Base-by-base conservation (phyloP, 1,140 invertebrate species). In the Whitmania pigra region DNA sequence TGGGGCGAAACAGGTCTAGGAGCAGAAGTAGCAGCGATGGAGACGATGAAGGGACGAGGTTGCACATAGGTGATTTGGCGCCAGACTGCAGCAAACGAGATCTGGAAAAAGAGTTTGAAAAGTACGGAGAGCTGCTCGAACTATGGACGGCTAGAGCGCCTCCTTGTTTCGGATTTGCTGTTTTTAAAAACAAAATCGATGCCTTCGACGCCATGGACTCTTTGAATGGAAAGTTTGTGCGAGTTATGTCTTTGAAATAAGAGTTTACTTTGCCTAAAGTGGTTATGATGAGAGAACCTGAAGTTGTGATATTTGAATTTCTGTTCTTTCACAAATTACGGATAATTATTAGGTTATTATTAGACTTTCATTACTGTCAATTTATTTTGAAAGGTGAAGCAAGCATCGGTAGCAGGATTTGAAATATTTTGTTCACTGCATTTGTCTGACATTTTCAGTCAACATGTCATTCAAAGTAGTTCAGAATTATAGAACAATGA, bases 101-200 rank as follows among this genome's bases (percentile, higher is more conserved):
- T 27, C 74, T 83, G 25, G 77, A 77, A 53, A 76, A 74, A 71
- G 73, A 72, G 25, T 83, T 82, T 76, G 77, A 78, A 71, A 80
- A 79, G 69, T 82, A 78, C 78, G 82, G 82, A 22, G 75, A 74
- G 55, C 25, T 82, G 17, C 72, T 75, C 43, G 82, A 83, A 74
- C 75, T 82, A 2, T 83, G 82, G 82, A 73, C 82, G 53, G 82
- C 82, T 0, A 76, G 76, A 71, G 80, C 78, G 68, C 81, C 81
- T 17, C 82, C 82, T 40, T 81, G 82, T 71, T 83, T 83, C 78
- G 80, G 80, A 13, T 82, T 83, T 77, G 73, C 82, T 31, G 80
- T 81, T 0, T 83, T 77, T 75, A 78, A 78, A 71, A 77, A 79
- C 66, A 75, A 75, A 68, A 79, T 78, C 63, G 80, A 82, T 76